Percentiles rank a stretch among this genome's conserved stretches.
phyloP scores from a whole-genome alignment of 1,140 invertebrate genomes.

The Mya arenaria region DNA sequence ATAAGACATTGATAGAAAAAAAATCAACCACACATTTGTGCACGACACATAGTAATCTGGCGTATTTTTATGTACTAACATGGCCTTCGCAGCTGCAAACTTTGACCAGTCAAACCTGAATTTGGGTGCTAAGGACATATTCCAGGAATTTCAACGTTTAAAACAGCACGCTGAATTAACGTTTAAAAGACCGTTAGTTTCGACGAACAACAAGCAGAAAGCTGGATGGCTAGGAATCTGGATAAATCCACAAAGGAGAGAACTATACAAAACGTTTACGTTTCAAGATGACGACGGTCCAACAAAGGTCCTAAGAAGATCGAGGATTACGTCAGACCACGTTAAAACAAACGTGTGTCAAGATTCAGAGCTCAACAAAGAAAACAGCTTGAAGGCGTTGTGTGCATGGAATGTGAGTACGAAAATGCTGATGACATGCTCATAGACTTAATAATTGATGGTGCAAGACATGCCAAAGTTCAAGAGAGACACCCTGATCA shows the following conservation, averaged over 20 bases:
- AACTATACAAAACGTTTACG: conserved; percentile 17
- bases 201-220: background rate
- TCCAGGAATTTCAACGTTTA: conserved; percentile 17
- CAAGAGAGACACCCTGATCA: conserved; percentile 8
- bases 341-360: conserved; percentile 8
- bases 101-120: conserved; percentile 26
- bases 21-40: background rate
- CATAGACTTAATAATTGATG: conserved; percentile 21
- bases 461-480: conserved; percentile 1
- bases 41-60: background rate
- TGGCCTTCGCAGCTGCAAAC: background rate
- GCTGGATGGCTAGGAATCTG: conserved; percentile 35
- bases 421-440: conserved; percentile 28
- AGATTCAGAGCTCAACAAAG: background rate
- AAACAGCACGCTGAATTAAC: conserved; percentile 22
- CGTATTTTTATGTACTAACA: background rate
- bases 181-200: conserved; percentile 9
- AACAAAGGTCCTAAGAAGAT: conserved; percentile 6
- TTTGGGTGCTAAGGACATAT: conserved; percentile 8
- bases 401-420: conserved; percentile 25
- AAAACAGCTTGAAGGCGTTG: conserved; percentile 20
- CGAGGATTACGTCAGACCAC: conserved; percentile 22
- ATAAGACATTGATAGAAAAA: background rate
- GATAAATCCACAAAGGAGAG: conserved; percentile 19
- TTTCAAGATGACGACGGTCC: conserved; percentile 11